A percentile compares a stretch with the other conserved stretches of the same genome.
Conservation (phyloP, 2,797 vertebrate species). For the Tragopan temminckii region DNA sequence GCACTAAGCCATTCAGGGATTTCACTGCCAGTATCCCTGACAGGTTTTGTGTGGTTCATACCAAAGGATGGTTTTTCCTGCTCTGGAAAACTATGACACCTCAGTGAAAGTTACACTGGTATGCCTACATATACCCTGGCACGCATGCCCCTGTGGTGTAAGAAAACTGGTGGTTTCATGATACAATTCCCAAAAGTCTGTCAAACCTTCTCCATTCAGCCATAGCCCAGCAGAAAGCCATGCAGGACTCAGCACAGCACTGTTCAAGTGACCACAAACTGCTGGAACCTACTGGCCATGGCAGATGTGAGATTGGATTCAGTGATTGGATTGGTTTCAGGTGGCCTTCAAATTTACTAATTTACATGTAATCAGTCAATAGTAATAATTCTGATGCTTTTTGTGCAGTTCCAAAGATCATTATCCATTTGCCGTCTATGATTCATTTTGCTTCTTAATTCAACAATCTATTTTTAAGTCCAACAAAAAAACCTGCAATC, state of each 20-base stretch:
- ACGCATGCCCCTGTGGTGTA: fast-evolving
- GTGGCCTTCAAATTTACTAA: background rate
- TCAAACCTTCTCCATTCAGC: background rate
- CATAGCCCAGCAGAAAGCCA: fast-evolving
- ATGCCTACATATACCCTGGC: background rate
- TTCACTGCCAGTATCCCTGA: background rate
- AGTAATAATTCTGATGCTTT: background rate
- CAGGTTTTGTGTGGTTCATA: background rate
- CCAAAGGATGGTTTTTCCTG: background rate
- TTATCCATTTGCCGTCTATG: background rate
- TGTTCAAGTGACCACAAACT: background rate
- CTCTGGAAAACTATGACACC: background rate
- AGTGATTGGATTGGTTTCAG: background rate
- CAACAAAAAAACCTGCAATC: constrained; percentile 4
- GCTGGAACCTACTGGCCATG: background rate
- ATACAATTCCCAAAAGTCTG: background rate
- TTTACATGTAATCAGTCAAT: background rate
- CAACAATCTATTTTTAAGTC: background rate
- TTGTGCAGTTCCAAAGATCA: background rate
- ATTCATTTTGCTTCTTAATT: constrained; percentile 19
- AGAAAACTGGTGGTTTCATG: background rate
- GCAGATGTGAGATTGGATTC: background rate
- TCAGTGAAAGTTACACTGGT: background rate
- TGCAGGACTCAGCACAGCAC: background rate
- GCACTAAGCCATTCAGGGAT: background rate